A percentile compares a stretch with the other conserved stretches of the same genome.
These are phyloP conservation scores for Anoplius nigerrimus DNA, from an alignment of 2,888 invertebrate genomes.

Conservation along the genomic window DNA sequence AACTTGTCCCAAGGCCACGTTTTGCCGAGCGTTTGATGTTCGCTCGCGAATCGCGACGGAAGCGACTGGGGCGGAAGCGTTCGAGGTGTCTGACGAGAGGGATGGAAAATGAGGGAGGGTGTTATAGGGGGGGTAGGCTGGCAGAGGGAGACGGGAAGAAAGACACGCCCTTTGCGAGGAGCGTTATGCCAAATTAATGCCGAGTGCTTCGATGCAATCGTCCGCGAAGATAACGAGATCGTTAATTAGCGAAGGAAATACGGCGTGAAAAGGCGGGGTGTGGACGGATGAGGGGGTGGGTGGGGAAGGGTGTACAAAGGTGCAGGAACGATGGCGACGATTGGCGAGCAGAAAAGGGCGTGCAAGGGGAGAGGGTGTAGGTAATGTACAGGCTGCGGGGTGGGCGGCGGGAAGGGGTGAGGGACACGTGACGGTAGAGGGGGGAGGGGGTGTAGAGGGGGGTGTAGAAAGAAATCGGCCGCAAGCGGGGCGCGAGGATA, in stretches of 20 bases:
- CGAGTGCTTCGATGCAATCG: constrained; percentile 39
- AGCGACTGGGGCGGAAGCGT: too few species aligned
- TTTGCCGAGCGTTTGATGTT: too few species aligned
- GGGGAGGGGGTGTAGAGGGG: neutral
- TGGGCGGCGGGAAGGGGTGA: neutral
- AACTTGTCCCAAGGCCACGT: too few species aligned
- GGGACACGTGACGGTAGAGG: too few species aligned
- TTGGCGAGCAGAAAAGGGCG: neutral
- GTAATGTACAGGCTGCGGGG: neutral
- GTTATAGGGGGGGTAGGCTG: neutral
- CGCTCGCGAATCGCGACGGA: too few species aligned
- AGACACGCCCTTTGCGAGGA: neutral
- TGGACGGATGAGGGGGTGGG: neutral
- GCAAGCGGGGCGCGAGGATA: constrained; percentile 38
- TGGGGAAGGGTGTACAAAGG: neutral
- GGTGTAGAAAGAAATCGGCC: neutral
- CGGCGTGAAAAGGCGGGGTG: constrained; percentile 15
- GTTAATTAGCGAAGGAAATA: constrained; percentile 47
- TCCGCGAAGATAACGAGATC: constrained; percentile 51
- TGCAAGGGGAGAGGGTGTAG: neutral
- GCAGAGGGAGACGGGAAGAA: constrained; percentile 9
- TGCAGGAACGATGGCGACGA: neutral
- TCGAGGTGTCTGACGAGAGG: neutral
- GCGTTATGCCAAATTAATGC: constrained; percentile 42
- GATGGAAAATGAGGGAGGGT: neutral